Evolutionary conservation across 2,888 invertebrate genomes (phyloP).

Genomic region (Phengaris arion): DNA sequence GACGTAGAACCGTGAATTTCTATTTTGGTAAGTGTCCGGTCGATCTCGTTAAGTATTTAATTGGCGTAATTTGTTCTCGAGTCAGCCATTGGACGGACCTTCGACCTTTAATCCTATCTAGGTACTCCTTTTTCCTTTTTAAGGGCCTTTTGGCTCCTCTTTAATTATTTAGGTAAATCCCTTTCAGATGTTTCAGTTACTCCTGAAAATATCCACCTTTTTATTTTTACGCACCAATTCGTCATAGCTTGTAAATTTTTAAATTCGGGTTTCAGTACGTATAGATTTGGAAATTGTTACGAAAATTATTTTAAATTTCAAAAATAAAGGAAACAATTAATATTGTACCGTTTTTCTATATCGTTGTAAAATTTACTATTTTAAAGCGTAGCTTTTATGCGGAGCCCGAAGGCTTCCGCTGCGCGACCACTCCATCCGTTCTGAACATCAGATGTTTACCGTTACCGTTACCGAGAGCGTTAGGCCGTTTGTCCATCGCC

Average conservation of each 20-base stretch:
- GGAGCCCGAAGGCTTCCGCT: too few species aligned
- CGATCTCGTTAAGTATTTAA: conserved; percentile 58
- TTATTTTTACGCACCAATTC: conserved; percentile 21
- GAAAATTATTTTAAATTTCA: too few species aligned
- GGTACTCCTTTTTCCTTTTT: conserved; percentile 57
- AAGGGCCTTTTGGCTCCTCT: conserved; percentile 53
- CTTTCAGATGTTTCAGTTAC: conserved; percentile 56
- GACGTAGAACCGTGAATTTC: neutral
- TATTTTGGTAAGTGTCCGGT: conserved; percentile 26
- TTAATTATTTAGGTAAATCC: conserved; percentile 67
- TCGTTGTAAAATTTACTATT: too few species aligned
- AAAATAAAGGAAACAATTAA: too few species aligned
- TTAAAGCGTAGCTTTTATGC: too few species aligned
- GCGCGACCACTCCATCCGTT: too few species aligned
- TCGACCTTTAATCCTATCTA: conserved; percentile 52
- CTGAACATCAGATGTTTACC: too few species aligned
- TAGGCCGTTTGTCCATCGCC: neutral
- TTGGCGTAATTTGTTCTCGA: conserved; percentile 75
- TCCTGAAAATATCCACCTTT: conserved; percentile 47
- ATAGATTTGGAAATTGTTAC: neutral
- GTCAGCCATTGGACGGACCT: conserved; percentile 63
- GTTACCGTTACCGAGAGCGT: neutral
- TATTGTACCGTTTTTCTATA: too few species aligned
- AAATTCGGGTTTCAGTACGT: conserved; percentile 15
- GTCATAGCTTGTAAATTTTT: conserved; percentile 23